Percentiles rank a stretch among this genome's conserved stretches.
Conservation (phyloP, 2,888 invertebrate species). For the Eupeodes latifasciatus region DNA sequence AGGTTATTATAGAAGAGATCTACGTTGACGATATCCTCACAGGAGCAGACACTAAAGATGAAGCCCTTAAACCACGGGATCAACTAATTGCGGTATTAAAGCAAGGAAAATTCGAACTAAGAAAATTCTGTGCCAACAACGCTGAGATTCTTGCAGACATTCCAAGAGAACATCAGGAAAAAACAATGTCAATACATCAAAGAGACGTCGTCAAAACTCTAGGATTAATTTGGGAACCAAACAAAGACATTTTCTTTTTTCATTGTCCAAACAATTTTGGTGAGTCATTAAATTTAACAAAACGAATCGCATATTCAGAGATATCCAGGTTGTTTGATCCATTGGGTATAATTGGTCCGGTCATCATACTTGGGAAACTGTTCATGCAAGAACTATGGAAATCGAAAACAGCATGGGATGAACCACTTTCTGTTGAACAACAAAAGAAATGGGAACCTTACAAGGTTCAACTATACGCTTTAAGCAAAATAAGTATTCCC, state of each 20-base stretch:
- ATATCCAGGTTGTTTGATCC: slow-evolving; percentile 13
- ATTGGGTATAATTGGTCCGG: background rate
- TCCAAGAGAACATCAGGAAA: background rate
- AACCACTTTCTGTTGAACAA: background rate
- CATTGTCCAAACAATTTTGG: too few relatives aligned
- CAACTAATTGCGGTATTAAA: too few relatives aligned
- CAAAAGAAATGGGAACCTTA: background rate
- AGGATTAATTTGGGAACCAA: background rate
- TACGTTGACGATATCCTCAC: too few relatives aligned
- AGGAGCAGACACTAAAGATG: too few relatives aligned
- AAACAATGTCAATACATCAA: background rate
- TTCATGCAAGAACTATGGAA: slow-evolving; percentile 8
- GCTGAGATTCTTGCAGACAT: too few relatives aligned
- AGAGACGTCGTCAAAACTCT: background rate
- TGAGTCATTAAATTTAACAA: background rate
- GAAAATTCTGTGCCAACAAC: too few relatives aligned
- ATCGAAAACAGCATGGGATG: slow-evolving; percentile 5
- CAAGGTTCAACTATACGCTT: slow-evolving; percentile 2
- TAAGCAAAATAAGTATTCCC: slow-evolving; percentile 4
- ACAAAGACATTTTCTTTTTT: background rate
- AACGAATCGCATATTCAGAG: background rate
- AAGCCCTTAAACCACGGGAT: too few relatives aligned
- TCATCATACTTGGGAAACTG: background rate
- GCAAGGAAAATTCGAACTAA: too few relatives aligned
- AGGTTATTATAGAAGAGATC: too few relatives aligned